A percentile compares a stretch with the other conserved stretches of the same genome.
These are phyloP conservation scores for Mormyrops boulengeri DNA, from an alignment of 2,797 vertebrate species.

Conservation along the genomic window DNA sequence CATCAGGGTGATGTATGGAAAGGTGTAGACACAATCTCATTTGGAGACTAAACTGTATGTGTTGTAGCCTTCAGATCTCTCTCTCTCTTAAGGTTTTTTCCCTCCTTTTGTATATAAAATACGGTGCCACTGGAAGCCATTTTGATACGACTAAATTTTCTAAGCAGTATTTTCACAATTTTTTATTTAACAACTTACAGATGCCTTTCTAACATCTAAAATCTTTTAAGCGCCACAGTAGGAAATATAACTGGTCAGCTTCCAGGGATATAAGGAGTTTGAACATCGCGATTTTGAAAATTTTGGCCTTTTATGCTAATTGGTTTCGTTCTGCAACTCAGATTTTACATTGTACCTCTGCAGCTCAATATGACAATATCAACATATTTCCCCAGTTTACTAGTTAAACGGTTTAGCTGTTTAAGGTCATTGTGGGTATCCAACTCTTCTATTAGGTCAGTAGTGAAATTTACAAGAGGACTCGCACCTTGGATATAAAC, in stretches of 20 bases:
- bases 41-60: not conserved
- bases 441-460: not conserved
- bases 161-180: not conserved
- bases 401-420: not conserved
- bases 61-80: not conserved
- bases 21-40: not conserved
- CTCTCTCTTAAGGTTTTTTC: not conserved
- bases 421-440: not conserved
- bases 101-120: not conserved
- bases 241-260: not conserved
- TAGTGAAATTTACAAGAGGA: not conserved
- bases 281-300: not conserved
- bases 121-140: not conserved
- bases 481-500: not conserved
- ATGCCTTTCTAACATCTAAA: not conserved
- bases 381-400: not conserved
- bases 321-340: not conserved
- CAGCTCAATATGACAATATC: not conserved
- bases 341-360: not conserved
- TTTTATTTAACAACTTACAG: not conserved
- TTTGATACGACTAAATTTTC: not conserved
- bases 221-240: not conserved
- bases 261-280: not conserved
- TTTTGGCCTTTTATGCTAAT: not conserved
- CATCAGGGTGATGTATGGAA: constrained; percentile 9